Conservation (phyloP, 2,113 vertebrate genomes). For the Datnioides undecimradiatus region DNA sequence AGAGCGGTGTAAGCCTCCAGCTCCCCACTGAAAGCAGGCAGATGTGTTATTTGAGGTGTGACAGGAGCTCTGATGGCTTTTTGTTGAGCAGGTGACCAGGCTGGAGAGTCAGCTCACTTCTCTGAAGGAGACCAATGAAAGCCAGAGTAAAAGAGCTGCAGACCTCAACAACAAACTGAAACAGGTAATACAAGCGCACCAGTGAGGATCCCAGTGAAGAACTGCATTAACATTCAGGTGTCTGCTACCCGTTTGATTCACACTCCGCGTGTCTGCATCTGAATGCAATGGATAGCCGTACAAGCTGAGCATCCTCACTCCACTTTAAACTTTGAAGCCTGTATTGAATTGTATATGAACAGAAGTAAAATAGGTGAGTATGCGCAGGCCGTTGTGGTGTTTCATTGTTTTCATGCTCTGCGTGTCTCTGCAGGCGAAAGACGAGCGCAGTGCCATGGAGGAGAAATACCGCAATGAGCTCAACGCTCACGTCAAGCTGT, state of each 20-base stretch:
- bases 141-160: constrained; percentile 89
- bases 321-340: too few relatives aligned
- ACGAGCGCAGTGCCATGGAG: constrained; percentile 92
- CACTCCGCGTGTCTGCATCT: neutral
- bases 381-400: too few relatives aligned
- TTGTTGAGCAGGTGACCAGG: constrained; percentile 84
- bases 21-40: neutral
- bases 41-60: neutral
- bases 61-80: neutral
- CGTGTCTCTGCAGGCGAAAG: constrained; percentile 87
- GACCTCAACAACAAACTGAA: constrained; percentile 93
- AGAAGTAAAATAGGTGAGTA: too few relatives aligned
- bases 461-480: constrained; percentile 96
- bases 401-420: neutral
- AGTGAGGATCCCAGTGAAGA: neutral
- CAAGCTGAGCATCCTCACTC: neutral
- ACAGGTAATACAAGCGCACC: constrained; percentile 82
- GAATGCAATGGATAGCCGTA: neutral
- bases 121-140: constrained; percentile 89
- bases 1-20: too few relatives aligned
- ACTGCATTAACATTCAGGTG: neutral
- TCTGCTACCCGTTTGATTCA: neutral
- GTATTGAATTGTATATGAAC: too few relatives aligned
- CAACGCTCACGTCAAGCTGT: constrained; percentile 93
- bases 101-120: constrained; percentile 89